These are phyloP conservation scores for Dipodomys spectabilis DNA, from an alignment of 2,113 vertebrate species.

Conservation along the genomic window DNA sequence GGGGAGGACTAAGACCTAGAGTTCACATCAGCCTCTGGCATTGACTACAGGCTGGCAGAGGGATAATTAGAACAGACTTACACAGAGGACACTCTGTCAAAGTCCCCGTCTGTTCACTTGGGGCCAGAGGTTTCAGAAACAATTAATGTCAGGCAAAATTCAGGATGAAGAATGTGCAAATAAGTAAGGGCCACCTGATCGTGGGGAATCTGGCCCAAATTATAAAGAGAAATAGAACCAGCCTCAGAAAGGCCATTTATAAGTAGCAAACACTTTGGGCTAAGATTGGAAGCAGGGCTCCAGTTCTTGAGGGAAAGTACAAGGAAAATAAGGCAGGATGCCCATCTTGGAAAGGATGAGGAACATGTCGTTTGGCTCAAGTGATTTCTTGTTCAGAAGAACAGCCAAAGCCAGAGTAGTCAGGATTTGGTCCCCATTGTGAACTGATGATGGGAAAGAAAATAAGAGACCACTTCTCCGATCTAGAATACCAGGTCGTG, in stretches of 20 bases:
- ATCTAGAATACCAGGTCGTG: background rate
- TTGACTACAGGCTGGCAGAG: background rate
- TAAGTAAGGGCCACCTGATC: background rate
- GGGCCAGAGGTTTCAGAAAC: background rate
- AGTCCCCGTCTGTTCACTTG: background rate
- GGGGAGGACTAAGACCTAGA: background rate
- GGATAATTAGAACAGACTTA: background rate
- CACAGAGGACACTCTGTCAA: slow-evolving; percentile 24
- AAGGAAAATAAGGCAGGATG: background rate
- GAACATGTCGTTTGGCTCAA: background rate
- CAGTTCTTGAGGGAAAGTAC: background rate
- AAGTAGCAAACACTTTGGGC: background rate
- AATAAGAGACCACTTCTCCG: background rate
- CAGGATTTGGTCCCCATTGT: background rate
- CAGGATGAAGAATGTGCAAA: background rate
- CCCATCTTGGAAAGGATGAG: background rate
- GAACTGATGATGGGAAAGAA: background rate
- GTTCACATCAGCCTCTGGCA: background rate
- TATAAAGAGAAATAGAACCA: background rate
- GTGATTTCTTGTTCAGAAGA: background rate
- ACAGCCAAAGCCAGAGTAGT: background rate
- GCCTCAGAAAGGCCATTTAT: background rate
- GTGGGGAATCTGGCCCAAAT: background rate
- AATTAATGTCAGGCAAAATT: background rate
- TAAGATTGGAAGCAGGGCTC: background rate